Evolutionary conservation across 2,797 vertebrate genomes (phyloP), one percentile per base, ranked within the genome.

Genomic region (Sebastes elongatus): DNA sequence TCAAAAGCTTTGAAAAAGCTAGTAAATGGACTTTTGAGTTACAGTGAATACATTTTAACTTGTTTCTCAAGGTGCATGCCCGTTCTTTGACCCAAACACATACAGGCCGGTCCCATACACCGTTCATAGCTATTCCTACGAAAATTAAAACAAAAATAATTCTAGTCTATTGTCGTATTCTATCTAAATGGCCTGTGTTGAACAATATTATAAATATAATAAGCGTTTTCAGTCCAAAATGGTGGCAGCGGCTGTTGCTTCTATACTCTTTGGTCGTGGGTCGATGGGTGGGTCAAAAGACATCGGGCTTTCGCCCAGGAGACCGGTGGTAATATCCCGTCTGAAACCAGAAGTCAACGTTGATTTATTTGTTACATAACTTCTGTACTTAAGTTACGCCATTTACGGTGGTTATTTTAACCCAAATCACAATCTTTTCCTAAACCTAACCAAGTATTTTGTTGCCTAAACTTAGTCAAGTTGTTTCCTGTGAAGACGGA

Each of bases 11-110:
- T 6, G 28, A 3, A 68, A 77, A 28, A n/a, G 23, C 18, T 25
- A 10, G 18, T 11, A 62, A 38, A 56, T 7, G 6, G 28, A 69
- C 20, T 1, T 53, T 55, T 53, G 20, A 53, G n/a, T 22, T 68
- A 38, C 13, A 46, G 42, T 23, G 6, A 66, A n/a, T 22, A 7
- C 2, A 78, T 79, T 62, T 63, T 16, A 76, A 3, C 42, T 9
- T 78, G 25, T 60, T 52, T 77, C 38, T 60, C 59, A 10, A 22
- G 13, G 53, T 71, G 65, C n/a, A 14, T 28, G 5, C 13, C 33
- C 4, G 2, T 64, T 82, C 7, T 71, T 42, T 76, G n/a, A 72
- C 62, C 52, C n/a, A 75, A 80, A 75, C 28, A 67, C 70, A 83
- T 60, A 53, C 46, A 49, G 46, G 46, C 46, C 16, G 7, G 2